Conservation (phyloP, 2,797 vertebrate genomes). For the Catamblyrhynchus diadema region DNA sequence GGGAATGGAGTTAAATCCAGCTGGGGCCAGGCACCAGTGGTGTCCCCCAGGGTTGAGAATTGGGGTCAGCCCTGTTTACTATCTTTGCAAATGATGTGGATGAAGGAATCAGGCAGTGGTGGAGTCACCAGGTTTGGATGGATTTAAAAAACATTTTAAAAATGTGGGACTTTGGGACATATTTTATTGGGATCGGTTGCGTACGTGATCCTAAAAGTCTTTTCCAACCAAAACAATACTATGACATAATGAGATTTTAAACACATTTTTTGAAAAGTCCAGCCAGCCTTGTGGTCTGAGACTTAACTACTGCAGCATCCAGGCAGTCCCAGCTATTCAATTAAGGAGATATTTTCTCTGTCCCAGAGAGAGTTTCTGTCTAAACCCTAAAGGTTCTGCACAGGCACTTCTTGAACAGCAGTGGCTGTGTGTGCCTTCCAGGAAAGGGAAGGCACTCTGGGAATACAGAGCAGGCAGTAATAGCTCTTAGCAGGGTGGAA, state of each 20-base stretch:
- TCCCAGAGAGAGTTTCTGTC: not conserved
- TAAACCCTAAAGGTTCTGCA: not conserved
- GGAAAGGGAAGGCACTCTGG: not conserved
- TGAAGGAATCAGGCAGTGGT: not conserved
- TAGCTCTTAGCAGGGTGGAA: not conserved
- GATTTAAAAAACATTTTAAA: not conserved
- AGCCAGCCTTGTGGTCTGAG: not conserved
- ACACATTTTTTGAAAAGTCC: not conserved
- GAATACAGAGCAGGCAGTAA: not conserved
- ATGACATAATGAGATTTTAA: not conserved
- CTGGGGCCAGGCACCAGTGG: accelerated
- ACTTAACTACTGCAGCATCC: not conserved
- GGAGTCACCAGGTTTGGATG: too few species aligned
- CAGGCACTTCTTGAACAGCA: not conserved
- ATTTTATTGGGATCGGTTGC: accelerated
- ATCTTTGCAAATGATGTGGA: not conserved
- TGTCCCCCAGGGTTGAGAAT: not conserved
- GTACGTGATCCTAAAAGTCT: not conserved
- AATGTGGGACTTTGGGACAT: too few species aligned
- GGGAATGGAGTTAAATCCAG: not conserved
- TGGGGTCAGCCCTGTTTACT: not conserved
- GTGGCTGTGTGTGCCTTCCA: not conserved
- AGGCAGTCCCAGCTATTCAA: not conserved
- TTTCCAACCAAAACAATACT: not conserved
- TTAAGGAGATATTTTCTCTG: not conserved